Evolutionary conservation across 2,797 vertebrate species (phyloP).

Genomic region (Chelidonichthys spinosus): DNA sequence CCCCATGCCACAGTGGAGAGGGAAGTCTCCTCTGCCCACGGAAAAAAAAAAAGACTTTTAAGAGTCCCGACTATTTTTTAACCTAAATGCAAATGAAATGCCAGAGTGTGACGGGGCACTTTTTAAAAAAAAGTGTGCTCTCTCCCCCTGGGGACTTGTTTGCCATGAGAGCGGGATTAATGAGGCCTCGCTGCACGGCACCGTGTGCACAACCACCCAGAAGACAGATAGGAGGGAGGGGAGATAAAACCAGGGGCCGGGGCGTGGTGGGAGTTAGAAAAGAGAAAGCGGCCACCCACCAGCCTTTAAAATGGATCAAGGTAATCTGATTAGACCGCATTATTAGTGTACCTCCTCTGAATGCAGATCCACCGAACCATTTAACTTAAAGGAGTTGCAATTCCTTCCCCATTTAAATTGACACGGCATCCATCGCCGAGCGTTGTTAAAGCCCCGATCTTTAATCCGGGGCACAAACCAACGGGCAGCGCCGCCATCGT

Average conservation of each 20-base stretch:
- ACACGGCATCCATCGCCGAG: slow-evolving; percentile 31
- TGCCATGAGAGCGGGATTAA: slow-evolving; percentile 80
- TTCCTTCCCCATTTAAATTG: slow-evolving; percentile 46
- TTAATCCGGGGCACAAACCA: slow-evolving; percentile 48
- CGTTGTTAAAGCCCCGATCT: slow-evolving; percentile 43
- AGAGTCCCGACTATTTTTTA: slow-evolving; percentile 67
- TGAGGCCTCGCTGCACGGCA: slow-evolving; percentile 62
- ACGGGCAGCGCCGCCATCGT: background rate
- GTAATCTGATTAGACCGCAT: slow-evolving; percentile 70
- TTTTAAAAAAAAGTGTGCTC: slow-evolving; percentile 41
- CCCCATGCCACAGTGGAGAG: slow-evolving; percentile 50
- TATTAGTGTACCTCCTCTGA: slow-evolving; percentile 54
- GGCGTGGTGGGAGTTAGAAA: background rate
- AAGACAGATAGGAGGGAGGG: background rate
- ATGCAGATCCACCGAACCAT: slow-evolving; percentile 52
- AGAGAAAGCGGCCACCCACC: slow-evolving; percentile 52
- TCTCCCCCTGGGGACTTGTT: slow-evolving; percentile 65
- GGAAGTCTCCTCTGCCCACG: slow-evolving; percentile 56
- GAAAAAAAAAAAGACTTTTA: slow-evolving; percentile 70
- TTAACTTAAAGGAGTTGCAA: slow-evolving; percentile 58
- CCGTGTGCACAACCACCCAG: slow-evolving; percentile 48
- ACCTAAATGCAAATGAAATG: slow-evolving; percentile 79
- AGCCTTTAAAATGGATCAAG: slow-evolving; percentile 66
- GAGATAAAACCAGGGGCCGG: background rate
- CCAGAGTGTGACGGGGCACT: slow-evolving; percentile 74